Evolutionary conservation across 2,888 invertebrate genomes (phyloP).

Genomic region (Biston stratarius): DNA sequence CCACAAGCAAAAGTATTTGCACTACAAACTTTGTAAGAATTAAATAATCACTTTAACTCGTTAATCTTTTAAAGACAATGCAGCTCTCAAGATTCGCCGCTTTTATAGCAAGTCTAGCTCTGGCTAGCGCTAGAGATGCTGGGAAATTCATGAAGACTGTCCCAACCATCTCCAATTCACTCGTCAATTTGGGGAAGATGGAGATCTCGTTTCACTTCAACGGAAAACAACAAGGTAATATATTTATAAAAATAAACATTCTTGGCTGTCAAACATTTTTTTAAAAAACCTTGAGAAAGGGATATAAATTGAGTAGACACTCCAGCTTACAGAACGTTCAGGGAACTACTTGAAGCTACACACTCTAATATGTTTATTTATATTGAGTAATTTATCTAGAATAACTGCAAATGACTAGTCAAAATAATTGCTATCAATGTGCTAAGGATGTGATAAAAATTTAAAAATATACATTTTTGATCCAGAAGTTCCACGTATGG

Average conservation of each 20-base stretch:
- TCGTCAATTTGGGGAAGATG: conserved; percentile 80
- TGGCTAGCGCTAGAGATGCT: conserved; percentile 54
- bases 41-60: neutral
- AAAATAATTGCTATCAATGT: too few species aligned
- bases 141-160: conserved; percentile 55
- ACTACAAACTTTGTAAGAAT: too few species aligned
- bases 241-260: neutral
- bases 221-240: conserved; percentile 64
- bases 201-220: conserved; percentile 75
- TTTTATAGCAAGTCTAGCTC: conserved; percentile 50
- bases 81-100: conserved; percentile 43
- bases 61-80: conserved; percentile 50
- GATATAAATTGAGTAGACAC: neutral
- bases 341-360: too few species aligned
- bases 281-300: neutral
- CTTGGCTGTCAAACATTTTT: neutral
- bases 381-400: too few species aligned
- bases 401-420: too few species aligned
- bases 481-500: conserved; percentile 30
- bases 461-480: neutral
- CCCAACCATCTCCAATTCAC: conserved; percentile 71
- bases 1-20: too few species aligned
- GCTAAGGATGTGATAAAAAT: too few species aligned
- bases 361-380: too few species aligned
- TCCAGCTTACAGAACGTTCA: neutral